phyloP scores from a whole-genome alignment of 2,797 vertebrate genomes.

The Syngnathus acus region DNA sequence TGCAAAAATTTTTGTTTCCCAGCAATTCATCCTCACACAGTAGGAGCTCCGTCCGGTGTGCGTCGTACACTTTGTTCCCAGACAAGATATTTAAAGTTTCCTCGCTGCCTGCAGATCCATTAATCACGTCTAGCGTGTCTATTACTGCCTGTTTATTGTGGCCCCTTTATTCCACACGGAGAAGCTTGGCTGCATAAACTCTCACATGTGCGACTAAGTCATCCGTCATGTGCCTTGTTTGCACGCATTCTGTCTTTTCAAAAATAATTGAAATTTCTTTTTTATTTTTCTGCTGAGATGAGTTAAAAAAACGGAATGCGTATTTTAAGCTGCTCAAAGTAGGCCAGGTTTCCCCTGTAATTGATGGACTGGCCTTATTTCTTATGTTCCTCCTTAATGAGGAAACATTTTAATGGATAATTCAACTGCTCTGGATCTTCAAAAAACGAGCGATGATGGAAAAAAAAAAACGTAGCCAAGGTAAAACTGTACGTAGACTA shows the following conservation, averaged over 20 bases:
- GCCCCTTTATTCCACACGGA: constrained; percentile 2
- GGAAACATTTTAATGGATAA: constrained; percentile 7
- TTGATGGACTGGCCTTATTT: constrained; percentile 8
- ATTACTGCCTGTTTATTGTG: constrained; percentile 2
- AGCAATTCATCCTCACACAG: neutral
- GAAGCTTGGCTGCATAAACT: neutral
- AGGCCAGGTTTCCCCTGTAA: constrained; percentile 3
- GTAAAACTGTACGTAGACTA: neutral
- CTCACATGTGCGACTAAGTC: neutral
- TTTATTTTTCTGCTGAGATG: neutral
- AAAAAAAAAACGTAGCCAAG: neutral
- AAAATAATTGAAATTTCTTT: neutral
- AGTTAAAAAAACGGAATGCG: neutral
- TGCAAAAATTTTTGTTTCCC: neutral
- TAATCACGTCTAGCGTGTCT: neutral
- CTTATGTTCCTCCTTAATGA: constrained; percentile 2
- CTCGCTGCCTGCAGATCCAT: constrained; percentile 2
- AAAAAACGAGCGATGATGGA: neutral
- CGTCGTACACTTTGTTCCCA: neutral
- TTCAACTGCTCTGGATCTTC: neutral
- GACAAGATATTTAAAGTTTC: constrained; percentile 3
- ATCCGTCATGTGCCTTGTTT: neutral
- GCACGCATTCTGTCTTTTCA: neutral
- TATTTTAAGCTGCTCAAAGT: constrained; percentile 1
- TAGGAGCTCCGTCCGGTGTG: neutral